These are phyloP conservation scores for Cavia aperea DNA, from an alignment of 2,113 vertebrate species.

Conservation along the genomic window DNA sequence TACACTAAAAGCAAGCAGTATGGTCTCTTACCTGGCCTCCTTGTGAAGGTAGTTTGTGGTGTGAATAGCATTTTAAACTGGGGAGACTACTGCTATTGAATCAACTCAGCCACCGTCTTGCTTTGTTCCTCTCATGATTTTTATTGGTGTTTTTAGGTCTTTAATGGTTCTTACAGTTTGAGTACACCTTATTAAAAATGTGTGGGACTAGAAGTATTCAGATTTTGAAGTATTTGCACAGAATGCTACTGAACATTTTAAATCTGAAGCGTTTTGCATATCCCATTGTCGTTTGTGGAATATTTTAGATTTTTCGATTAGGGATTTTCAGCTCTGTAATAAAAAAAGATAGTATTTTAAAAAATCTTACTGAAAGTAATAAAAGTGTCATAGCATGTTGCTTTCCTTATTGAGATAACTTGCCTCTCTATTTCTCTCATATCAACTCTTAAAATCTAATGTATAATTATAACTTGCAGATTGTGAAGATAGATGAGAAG, in stretches of 20 bases:
- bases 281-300: neutral
- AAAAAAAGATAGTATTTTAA: neutral
- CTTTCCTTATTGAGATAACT: neutral
- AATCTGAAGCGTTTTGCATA: neutral
- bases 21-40: neutral
- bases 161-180: neutral
- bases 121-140: neutral
- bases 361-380: neutral
- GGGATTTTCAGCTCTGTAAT: neutral
- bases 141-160: neutral
- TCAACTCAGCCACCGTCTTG: neutral
- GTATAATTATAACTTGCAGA: neutral
- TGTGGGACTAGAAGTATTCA: neutral
- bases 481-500: conserved; percentile 15
- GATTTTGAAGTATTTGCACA: neutral
- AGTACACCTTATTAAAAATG: neutral
- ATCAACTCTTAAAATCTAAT: conserved; percentile 15
- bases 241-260: neutral
- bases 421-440: conserved; percentile 19
- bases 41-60: neutral
- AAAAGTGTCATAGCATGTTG: neutral
- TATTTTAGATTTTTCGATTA: neutral
- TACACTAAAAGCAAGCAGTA: neutral
- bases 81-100: neutral
- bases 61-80: neutral